Base-by-base conservation (phyloP, 2,888 invertebrate species). In the Deilephila porcellus region DNA sequence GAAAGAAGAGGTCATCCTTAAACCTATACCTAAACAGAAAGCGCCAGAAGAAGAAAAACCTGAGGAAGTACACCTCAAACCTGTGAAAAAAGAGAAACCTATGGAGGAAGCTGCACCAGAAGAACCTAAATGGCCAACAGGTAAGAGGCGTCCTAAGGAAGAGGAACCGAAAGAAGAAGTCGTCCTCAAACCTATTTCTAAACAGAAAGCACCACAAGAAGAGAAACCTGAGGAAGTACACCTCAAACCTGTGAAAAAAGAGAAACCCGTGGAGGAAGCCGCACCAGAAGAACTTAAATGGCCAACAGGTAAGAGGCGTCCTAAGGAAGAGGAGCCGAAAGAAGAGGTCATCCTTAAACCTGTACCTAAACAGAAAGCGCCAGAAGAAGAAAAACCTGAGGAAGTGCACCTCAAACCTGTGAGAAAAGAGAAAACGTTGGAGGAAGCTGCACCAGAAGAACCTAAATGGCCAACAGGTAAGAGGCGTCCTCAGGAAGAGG, bases 391-490 rank as follows among this genome's bases (percentile, higher is more conserved):
- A 78, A 84, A 85, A 72, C 76, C 87, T 0, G 77, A 78, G 70
- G 76, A 78, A 83, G 75, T 79, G 1, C 72, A 80, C 25, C 72
- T 80, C 3, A 76, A 74, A 77, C 84, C 77, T 73, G 37, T 81
- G 0, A 80, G 79, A 4, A 80, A 81, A 60, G 83, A 78, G 14
- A 77, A 78, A 34, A 62, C 76, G 19, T 20, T 77, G 1, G 84
- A 92, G 85, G 91, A 89, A 82, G 74, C 86, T 82, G 70, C 89
- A 82, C 78, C 88, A 1, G 88, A 92, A 76, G 91, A 93, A 81
- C 37, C 85, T 84, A 56, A 81, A 84, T 91, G 85, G 89, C 90
- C 82, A 56, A 84, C 81, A 17, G 92, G 91, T 2, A 89, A 85
- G 73, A 89, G 87, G 73, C 85, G 84, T 6, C 90, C 90, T 34